Percentiles rank a stretch among this genome's conserved stretches.
Conservation (phyloP, 2,113 vertebrate species). For the Phylloscopus trochilus region DNA sequence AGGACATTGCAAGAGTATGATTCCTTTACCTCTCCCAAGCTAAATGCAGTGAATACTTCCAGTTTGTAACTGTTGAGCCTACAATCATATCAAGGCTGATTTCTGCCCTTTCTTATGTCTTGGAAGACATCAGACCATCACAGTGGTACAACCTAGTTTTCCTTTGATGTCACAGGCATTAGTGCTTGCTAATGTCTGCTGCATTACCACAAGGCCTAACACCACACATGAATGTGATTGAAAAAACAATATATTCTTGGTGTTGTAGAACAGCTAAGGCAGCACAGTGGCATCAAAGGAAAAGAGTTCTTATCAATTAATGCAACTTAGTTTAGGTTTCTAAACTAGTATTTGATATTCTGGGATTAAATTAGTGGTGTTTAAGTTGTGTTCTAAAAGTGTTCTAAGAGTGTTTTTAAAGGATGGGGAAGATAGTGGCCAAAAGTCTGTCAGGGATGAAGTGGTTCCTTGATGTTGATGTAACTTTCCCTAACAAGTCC, state of each 20-base stretch:
- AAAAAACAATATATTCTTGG: fast-evolving
- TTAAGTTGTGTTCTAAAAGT: background rate
- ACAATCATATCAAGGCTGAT: background rate
- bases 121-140: background rate
- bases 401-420: background rate
- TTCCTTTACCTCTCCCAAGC: background rate
- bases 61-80: background rate
- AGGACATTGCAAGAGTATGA: background rate
- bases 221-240: background rate
- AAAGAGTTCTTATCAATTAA: background rate
- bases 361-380: background rate
- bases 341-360: background rate
- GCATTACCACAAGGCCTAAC: background rate
- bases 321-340: background rate
- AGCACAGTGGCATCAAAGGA: background rate
- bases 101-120: background rate
- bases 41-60: background rate
- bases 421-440: background rate
- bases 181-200: background rate
- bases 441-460: background rate
- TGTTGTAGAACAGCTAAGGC: background rate
- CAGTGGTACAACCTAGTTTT: background rate
- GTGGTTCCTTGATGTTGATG: background rate
- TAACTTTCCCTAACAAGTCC: background rate
- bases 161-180: background rate